Conservation (phyloP, 1,140 invertebrate species). For the Dendrolimus kikuchii region DNA sequence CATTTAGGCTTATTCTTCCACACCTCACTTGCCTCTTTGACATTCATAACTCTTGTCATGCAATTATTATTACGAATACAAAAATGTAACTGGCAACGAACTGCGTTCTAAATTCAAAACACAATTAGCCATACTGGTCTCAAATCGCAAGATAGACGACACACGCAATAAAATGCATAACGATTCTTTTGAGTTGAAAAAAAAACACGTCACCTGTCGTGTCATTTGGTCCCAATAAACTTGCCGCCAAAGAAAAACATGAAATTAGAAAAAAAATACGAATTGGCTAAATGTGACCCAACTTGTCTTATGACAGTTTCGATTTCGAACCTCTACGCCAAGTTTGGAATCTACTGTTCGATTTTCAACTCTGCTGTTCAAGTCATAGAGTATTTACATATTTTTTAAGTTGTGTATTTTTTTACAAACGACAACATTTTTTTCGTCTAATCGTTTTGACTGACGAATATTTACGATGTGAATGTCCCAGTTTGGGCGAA, state of each 20-base stretch:
- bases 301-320: slow-evolving; percentile 45
- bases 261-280: slow-evolving; percentile 52
- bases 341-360: neutral
- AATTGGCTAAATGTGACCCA: slow-evolving; percentile 55
- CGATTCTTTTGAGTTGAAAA: slow-evolving; percentile 47
- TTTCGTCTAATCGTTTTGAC: slow-evolving; percentile 62
- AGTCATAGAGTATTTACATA: neutral
- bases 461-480: slow-evolving; percentile 67
- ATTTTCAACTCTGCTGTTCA: slow-evolving; percentile 2
- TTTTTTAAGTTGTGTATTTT: slow-evolving; percentile 20
- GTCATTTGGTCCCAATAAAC: slow-evolving; percentile 68
- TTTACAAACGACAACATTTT: slow-evolving; percentile 44
- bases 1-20: too few relatives aligned
- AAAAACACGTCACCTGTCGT: slow-evolving; percentile 64
- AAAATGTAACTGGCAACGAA: slow-evolving; percentile 18
- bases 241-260: slow-evolving; percentile 62
- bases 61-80: too few relatives aligned
- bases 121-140: slow-evolving; percentile 44
- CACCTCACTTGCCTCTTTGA: too few relatives aligned
- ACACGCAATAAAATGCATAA: slow-evolving; percentile 67
- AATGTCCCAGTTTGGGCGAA: slow-evolving; percentile 51
- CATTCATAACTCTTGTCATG: too few relatives aligned
- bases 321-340: neutral
- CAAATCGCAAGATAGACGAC: slow-evolving; percentile 37
- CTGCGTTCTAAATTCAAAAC: slow-evolving; percentile 45